Evolutionary conservation across 2,113 vertebrate genomes (phyloP), one percentile per base, ranked within the genome.

Genomic region (Hippocampus zosterae): DNA sequence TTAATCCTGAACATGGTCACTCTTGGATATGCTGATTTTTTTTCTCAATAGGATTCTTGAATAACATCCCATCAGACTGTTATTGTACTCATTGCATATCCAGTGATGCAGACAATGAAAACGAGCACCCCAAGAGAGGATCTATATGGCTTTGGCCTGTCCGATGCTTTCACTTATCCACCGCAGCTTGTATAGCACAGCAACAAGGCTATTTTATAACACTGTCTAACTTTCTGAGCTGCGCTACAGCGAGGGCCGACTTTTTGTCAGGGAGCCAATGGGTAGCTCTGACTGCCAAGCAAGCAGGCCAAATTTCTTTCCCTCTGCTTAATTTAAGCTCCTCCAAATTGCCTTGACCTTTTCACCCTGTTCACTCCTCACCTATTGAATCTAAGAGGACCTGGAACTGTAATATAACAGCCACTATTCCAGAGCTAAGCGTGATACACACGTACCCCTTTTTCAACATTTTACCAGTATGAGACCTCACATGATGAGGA

Each of bases 281-380:
- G 79, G 82, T 85, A 88, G 88, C 65, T 88, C 78, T 81, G 81
- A 78, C 78, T 83, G 86, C 77, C 84, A 82, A 81, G 86, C 65
- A 53, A 91, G 84, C 84, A 88, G 79, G 84, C 81, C 84, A 83
- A 73, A 77, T 78, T 87, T 70, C 84, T 85, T 85, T 82, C 76
- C 84, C 87, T 77, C 81, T 79, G 79, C 85, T 85, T 70, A 71
- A 75, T 67, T 71, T 79, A 23, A 68, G 78, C 81, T 79, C 62
- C 72, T 84, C 77, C 84, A 82, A 80, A 86, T 87, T 78, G 78
- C 73, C 48, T 72, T 73, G 70, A 85, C 83, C 85, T 75, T 67
- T 78, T 87, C 84, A 90, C 83, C 87, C 75, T 52, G 37, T 72
- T 84, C 70, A 53, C 81, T 85, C 72, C 80, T 64, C 11, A 52